These are phyloP conservation scores for Tyto alba DNA, from an alignment of 2,113 vertebrate genomes.

Conservation along the genomic window DNA sequence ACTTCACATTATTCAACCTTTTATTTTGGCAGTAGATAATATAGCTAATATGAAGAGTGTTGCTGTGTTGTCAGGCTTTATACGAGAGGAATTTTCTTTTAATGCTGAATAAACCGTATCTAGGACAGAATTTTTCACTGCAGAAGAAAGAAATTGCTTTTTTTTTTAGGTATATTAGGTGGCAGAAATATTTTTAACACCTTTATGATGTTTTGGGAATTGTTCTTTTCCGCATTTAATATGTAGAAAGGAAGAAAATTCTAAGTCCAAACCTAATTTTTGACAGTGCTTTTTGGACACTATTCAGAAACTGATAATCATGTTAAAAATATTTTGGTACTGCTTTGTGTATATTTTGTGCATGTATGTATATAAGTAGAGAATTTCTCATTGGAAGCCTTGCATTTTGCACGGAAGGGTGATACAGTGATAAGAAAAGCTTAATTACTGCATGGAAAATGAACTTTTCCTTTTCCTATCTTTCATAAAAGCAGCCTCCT, in stretches of 20 bases:
- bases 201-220: not conserved
- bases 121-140: not conserved
- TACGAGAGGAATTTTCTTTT: not conserved
- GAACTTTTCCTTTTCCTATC: not conserved
- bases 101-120: not conserved
- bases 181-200: not conserved
- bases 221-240: not conserved
- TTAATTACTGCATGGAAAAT: not conserved
- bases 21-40: not conserved
- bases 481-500: not conserved
- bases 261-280: not conserved
- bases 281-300: not conserved
- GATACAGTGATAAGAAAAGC: not conserved
- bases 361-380: not conserved
- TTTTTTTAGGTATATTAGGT: not conserved
- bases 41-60: not conserved
- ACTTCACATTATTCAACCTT: not conserved
- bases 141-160: too few relatives aligned
- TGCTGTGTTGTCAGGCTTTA: not conserved
- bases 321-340: not conserved
- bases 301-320: not conserved
- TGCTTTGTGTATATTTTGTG: not conserved
- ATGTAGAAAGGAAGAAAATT: not conserved
- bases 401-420: not conserved
- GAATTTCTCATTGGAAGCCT: not conserved